Evolutionary conservation across 2,797 vertebrate genomes (phyloP), one percentile per base, ranked within the genome.

Genomic region (Onychomys leucogaster): DNA sequence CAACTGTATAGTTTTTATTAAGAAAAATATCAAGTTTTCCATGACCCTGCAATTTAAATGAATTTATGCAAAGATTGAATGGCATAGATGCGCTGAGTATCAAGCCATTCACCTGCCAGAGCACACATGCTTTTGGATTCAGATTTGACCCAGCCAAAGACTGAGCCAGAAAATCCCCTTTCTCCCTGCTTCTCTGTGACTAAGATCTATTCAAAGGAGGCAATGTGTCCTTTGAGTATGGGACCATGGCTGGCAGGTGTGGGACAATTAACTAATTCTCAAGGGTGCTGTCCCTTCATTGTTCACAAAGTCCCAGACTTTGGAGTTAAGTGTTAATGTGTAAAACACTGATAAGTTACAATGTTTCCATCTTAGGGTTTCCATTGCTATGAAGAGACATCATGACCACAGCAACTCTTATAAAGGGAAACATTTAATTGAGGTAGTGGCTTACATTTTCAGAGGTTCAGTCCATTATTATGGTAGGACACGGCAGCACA

Each of bases 321-420:
- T 17, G 67, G 4, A 73, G 91, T 75, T 57, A 80, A n/a, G 49
- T 61, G 37, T 55, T 87, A 92, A 90, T 69, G 63, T 92, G 46
- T 86, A 41, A 65, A 85, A 67, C 49, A 76, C 1, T 43, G 61
- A 46, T 78, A 82, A 43, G 37, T 61, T 59, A 27, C n/a, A 78
- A 41, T 63, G 23, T 63, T 63, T 63, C 61, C 21, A 23, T 63
- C 61, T 63, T 63, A 61, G 61, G 23, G 61, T 63, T 63, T 27
- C 61, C 10, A 27, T 63, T 63, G 25, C 61, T 63, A 7, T 63
- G 61, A 63, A 63, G 61, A 63, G 61, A 63, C 25, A 27, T 3
- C 61, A 10, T 11, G 25, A 63, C 23, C 59, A 61, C 59, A 61
- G 59, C 59, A 61, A 61, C 61, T 63, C 61, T 63, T 63, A 63